A percentile compares a stretch with the other conserved stretches of the same genome.
phyloP scores from a whole-genome alignment of 1,140 invertebrate genomes.

The Nylanderia fulva region DNA sequence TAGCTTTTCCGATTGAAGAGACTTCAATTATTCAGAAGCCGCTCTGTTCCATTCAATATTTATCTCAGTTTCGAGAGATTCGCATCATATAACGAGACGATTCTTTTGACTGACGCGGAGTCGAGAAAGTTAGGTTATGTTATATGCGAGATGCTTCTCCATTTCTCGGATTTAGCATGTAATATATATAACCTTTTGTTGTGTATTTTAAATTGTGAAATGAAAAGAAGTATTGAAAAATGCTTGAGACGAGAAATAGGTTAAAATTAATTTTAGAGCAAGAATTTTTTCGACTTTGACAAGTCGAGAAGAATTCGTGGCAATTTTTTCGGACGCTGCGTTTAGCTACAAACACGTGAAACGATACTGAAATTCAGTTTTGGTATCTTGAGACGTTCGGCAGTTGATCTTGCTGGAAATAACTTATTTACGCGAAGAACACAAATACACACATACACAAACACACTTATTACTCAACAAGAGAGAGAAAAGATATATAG shows the following conservation, averaged over 20 bases:
- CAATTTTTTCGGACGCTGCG: not conserved
- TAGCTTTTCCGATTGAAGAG: not conserved
- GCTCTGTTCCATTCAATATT: no score
- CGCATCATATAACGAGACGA: not conserved
- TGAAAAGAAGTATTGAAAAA: not conserved
- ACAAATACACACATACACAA: no score
- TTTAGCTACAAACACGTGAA: not conserved
- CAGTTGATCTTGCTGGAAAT: conserved; percentile 33
- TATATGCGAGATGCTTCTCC: no score
- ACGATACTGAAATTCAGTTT: conserved; percentile 5
- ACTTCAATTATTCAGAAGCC: conserved; percentile 4
- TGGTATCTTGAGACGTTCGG: conserved; percentile 23
- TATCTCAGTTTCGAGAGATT: not conserved
- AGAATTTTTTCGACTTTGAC: not conserved
- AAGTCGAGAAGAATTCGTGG: not conserved
- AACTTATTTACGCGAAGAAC: conserved; percentile 47
- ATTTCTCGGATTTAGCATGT: not conserved
- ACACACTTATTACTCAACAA: not conserved
- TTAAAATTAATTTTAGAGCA: not conserved
- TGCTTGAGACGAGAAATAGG: not conserved
- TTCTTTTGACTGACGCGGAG: not conserved
- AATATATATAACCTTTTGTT: not conserved
- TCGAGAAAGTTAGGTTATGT: no score
- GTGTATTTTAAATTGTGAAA: not conserved
- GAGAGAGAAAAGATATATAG: not conserved